These are phyloP conservation scores for Sepioteuthis lessoniana DNA, from an alignment of 2,888 invertebrate genomes.

Conservation along the genomic window DNA sequence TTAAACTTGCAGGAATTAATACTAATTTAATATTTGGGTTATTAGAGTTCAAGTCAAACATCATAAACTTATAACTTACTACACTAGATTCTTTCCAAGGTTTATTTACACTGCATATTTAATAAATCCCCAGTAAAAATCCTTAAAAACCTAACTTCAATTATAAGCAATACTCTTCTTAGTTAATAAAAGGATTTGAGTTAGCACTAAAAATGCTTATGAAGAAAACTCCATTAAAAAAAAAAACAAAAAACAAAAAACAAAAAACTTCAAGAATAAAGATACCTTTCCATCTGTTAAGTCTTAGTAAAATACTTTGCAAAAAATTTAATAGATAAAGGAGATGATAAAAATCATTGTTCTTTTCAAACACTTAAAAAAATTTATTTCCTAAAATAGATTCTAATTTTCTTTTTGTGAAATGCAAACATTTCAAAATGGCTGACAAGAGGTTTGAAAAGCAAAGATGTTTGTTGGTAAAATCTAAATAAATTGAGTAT, in stretches of 20 bases:
- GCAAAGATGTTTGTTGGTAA: not conserved
- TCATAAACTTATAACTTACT: not conserved
- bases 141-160: not conserved
- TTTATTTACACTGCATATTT: not conserved
- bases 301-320: no score
- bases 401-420: not conserved
- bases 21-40: not conserved
- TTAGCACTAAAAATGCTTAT: not conserved
- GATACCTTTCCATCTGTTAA: no score
- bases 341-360: no score
- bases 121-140: not conserved
- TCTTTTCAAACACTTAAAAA: no score
- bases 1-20: not conserved
- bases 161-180: not conserved
- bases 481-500: constrained; percentile 20
- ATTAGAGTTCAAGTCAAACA: not conserved
- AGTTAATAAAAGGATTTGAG: not conserved
- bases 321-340: no score
- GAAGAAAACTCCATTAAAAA: no score
- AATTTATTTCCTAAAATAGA: not conserved
- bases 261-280: no score
- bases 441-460: not conserved
- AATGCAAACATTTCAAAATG: constrained; percentile 33
- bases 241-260: no score
- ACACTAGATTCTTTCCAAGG: not conserved